phyloP scores from a whole-genome alignment of 2,797 vertebrate genomes.

The Anguilla marmorata region DNA sequence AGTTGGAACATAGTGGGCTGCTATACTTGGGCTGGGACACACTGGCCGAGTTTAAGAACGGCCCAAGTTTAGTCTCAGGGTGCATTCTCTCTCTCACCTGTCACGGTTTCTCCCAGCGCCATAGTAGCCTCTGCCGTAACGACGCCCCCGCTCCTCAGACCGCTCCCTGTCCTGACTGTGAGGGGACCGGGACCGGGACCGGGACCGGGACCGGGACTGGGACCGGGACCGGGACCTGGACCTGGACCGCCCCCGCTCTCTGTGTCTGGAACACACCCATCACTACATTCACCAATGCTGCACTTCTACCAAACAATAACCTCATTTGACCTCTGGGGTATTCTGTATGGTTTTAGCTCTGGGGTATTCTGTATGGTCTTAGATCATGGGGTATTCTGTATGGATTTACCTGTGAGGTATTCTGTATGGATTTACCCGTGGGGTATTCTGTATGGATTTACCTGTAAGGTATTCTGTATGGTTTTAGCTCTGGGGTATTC shows the following conservation, averaged over 20 bases:
- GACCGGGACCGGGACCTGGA: slow-evolving; percentile 44
- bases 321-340: too few relatives aligned
- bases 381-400: too few relatives aligned
- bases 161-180: slow-evolving; percentile 51
- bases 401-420: too few relatives aligned
- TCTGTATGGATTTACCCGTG: too few relatives aligned
- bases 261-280: slow-evolving; percentile 30
- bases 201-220: slow-evolving; percentile 36
- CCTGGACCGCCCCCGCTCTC: slow-evolving; percentile 43
- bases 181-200: slow-evolving; percentile 53
- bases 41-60: background rate
- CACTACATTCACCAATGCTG: background rate
- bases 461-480: too few relatives aligned
- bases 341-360: too few relatives aligned
- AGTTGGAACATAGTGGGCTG: too few relatives aligned
- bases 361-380: too few relatives aligned
- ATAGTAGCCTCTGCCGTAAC: background rate
- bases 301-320: too few relatives aligned
- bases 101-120: background rate
- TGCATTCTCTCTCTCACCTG: background rate
- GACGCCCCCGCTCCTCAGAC: slow-evolving; percentile 54
- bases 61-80: background rate
- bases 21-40: too few relatives aligned
- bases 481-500: too few relatives aligned
- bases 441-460: too few relatives aligned